These are phyloP conservation scores for Clarias batrachus DNA, from an alignment of 2,113 vertebrate genomes.

Conservation along the genomic window DNA sequence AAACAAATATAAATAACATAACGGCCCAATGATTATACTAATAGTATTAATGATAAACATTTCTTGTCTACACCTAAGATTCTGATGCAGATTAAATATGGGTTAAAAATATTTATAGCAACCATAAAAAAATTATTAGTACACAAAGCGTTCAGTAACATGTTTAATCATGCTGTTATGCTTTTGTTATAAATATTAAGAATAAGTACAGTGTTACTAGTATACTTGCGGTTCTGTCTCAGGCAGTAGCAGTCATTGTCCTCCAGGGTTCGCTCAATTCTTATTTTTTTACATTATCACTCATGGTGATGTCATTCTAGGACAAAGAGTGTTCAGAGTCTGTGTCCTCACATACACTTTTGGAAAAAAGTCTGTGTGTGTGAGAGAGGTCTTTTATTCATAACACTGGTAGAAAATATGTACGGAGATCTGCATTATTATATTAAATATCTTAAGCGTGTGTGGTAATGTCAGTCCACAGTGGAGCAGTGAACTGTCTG, in stretches of 20 bases:
- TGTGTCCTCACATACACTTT: not conserved
- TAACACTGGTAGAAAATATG: not conserved
- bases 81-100: not conserved
- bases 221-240: not conserved
- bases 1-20: not conserved
- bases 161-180: not conserved
- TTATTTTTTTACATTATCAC: not conserved
- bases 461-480: slow-evolving; percentile 79
- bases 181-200: not conserved
- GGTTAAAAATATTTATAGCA: not conserved
- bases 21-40: not conserved
- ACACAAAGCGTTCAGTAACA: not conserved
- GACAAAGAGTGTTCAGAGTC: not conserved
- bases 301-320: too few species aligned
- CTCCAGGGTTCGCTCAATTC: not conserved
- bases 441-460: not conserved
- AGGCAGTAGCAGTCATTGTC: not conserved
- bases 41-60: not conserved
- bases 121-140: not conserved
- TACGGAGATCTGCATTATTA: not conserved
- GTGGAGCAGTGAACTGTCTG: slow-evolving; percentile 83
- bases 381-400: not conserved
- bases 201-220: too few species aligned
- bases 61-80: not conserved
- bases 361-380: not conserved